phyloP scores from a whole-genome alignment of 2,888 invertebrate genomes.

The Cryptus viduatorius region DNA sequence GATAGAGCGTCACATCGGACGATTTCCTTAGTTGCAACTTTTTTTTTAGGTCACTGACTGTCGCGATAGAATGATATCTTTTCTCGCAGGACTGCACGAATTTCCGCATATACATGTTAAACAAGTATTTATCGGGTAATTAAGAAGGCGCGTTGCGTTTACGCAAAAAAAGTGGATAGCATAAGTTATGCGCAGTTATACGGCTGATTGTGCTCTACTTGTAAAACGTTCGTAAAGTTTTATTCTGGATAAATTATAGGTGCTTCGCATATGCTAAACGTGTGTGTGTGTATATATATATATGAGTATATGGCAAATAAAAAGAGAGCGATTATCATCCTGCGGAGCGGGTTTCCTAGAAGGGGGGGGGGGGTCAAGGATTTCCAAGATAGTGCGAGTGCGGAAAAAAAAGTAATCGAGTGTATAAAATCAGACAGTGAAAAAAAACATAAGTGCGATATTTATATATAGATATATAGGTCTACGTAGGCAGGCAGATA shows the following conservation, averaged over 20 bases:
- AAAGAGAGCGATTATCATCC: slow-evolving; percentile 25
- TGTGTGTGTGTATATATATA: slow-evolving; percentile 69
- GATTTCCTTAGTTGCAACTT: slow-evolving; percentile 23
- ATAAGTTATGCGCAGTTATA: not conserved
- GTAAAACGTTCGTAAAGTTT: slow-evolving; percentile 1
- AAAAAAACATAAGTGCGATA: slow-evolving; percentile 64
- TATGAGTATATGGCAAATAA: slow-evolving; percentile 43
- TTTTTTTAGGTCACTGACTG: slow-evolving; percentile 17
- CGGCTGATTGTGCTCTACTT: not conserved
- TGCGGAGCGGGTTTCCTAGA: slow-evolving; percentile 10
- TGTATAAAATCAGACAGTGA: slow-evolving; percentile 55
- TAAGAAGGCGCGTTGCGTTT: no score
- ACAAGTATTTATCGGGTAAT: no score
- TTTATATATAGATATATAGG: slow-evolving; percentile 53
- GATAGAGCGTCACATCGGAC: slow-evolving; percentile 20
- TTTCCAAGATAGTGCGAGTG: slow-evolving; percentile 50
- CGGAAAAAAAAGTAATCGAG: slow-evolving; percentile 46
- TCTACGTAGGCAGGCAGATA: slow-evolving; percentile 59
- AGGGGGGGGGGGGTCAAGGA: slow-evolving; percentile 18
- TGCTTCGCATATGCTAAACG: slow-evolving; percentile 74
- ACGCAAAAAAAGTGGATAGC: no score
- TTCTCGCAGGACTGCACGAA: not conserved
- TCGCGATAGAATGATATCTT: not conserved
- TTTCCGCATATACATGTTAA: not conserved
- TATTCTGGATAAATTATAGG: slow-evolving; percentile 51